Conservation (phyloP, 2,888 invertebrate genomes). For the Orchesella flavescens region DNA sequence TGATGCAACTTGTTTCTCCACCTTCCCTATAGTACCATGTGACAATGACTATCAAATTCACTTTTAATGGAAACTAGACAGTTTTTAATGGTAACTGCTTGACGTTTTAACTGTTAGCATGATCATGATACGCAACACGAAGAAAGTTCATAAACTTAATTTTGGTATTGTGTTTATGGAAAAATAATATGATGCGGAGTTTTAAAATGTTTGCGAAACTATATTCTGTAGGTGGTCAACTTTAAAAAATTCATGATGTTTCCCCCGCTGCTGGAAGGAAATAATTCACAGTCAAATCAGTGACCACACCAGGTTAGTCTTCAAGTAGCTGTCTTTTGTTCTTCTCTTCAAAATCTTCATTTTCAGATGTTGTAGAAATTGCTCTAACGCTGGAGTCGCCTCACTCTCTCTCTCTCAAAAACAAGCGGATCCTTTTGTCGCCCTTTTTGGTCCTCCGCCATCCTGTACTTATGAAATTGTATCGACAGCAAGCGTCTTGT, state of each 20-base stretch:
- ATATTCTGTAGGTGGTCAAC: not conserved
- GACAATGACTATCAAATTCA: too few species aligned
- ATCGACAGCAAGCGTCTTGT: not conserved
- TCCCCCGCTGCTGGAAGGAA: not conserved
- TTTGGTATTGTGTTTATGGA: too few species aligned
- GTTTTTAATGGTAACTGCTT: too few species aligned
- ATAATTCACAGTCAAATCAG: not conserved
- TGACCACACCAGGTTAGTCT: constrained; percentile 51
- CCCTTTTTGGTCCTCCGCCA: not conserved
- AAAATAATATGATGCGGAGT: not conserved
- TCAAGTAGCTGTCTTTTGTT: constrained; percentile 38
- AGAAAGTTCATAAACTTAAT: too few species aligned
- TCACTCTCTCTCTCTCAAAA: not conserved
- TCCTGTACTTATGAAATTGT: not conserved
- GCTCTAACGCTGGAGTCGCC: not conserved
- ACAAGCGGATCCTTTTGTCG: not conserved
- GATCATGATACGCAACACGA: too few species aligned
- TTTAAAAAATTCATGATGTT: not conserved
- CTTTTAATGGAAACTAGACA: too few species aligned
- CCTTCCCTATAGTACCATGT: too few species aligned
- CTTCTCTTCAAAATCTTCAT: constrained; percentile 35
- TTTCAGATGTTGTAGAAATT: constrained; percentile 37
- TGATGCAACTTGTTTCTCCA: too few species aligned
- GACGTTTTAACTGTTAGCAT: too few species aligned
- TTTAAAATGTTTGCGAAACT: not conserved